phyloP scores from a whole-genome alignment of 2,113 vertebrate genomes.

The Pelodiscus sinensis region DNA sequence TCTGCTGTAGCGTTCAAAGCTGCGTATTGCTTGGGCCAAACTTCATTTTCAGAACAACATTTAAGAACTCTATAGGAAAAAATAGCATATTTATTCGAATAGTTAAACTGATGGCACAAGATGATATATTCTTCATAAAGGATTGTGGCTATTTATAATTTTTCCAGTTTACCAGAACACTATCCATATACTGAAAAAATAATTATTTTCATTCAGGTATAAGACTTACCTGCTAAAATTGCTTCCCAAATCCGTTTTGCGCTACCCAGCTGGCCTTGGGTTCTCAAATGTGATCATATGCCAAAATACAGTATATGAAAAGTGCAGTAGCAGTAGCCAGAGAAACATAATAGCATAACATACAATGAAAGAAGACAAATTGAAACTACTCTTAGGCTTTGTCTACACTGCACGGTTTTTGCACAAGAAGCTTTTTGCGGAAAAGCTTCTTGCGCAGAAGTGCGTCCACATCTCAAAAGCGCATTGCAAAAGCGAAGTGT shows the following conservation, averaged over 20 bases:
- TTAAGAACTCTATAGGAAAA: not conserved
- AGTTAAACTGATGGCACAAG: not conserved
- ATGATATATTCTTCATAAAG: not conserved
- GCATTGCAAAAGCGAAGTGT: no score
- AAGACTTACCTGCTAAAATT: not conserved
- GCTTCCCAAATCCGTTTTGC: not conserved
- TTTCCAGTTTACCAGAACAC: not conserved
- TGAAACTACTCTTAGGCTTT: not conserved
- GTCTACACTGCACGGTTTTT: no score
- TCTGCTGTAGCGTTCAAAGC: not conserved
- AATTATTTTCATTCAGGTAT: not conserved
- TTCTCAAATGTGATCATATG: constrained; percentile 11
- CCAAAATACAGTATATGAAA: constrained; percentile 26
- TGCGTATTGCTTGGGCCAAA: not conserved
- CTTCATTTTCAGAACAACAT: not conserved
- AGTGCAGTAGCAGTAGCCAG: not conserved
- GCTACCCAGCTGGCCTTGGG: not conserved
- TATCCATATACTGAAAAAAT: not conserved
- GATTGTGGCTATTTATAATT: not conserved
- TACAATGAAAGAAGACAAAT: constrained; percentile 30
- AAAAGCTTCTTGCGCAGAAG: no score
- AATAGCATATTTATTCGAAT: not conserved
- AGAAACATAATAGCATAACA: constrained; percentile 14
- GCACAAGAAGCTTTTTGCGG: no score
- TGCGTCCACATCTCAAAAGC: no score